These are phyloP conservation scores for Zaprionus davidi DNA, from an alignment of 1,140 invertebrate genomes.

Conservation along the genomic window DNA sequence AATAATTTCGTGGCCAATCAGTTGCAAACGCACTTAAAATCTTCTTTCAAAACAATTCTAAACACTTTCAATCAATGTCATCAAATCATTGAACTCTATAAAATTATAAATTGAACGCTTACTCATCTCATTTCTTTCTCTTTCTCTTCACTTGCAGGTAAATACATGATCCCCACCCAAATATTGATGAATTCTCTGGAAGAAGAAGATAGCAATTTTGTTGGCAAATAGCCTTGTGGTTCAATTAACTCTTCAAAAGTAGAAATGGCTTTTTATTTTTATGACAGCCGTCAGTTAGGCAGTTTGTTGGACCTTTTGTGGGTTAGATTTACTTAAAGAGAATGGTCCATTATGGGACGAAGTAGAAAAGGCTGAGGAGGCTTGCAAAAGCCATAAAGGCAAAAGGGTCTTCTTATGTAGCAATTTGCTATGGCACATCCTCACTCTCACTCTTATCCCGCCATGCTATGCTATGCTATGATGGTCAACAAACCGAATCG, in stretches of 20 bases:
- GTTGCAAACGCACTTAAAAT: background rate
- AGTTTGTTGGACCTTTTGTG: conserved; percentile 28
- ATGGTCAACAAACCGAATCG: conserved; percentile 80
- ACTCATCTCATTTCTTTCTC: background rate
- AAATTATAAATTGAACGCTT: conserved; percentile 7
- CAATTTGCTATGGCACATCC: conserved; percentile 62
- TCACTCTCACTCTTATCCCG: conserved; percentile 3
- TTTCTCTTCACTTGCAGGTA: conserved; percentile 41
- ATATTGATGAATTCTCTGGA: background rate
- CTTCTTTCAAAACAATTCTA: background rate
- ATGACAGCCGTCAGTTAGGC: conserved; percentile 26
- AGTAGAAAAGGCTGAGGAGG: background rate
- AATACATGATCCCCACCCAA: conserved; percentile 2
- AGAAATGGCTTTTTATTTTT: conserved; percentile 46
- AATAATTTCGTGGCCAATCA: background rate
- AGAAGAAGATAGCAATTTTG: conserved; percentile 18
- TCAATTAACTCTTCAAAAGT: conserved; percentile 64
- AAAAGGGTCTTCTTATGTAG: conserved; percentile 51
- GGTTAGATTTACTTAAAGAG: conserved; percentile 58
- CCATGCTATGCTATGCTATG: conserved; percentile 38
- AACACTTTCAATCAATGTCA: background rate
- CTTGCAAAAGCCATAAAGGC: conserved; percentile 39
- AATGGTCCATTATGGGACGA: conserved; percentile 40
- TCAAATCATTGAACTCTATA: conserved; percentile 5
- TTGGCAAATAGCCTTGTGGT: conserved; percentile 50